Conservation (phyloP, 2,888 invertebrate species). For the Eupithecia inturbata region DNA sequence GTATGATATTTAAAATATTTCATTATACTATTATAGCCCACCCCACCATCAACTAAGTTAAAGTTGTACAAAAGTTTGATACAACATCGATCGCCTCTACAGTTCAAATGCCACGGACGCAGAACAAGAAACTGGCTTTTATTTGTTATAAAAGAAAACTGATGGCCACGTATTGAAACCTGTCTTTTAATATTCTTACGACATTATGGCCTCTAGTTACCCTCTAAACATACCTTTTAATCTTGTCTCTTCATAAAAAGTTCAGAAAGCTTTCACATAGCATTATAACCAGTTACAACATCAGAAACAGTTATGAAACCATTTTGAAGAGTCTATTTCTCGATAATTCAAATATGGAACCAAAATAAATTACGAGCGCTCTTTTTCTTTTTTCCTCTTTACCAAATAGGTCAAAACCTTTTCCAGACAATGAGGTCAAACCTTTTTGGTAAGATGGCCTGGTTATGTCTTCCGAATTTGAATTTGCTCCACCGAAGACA, state of each 20-base stretch:
- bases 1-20: too few relatives aligned
- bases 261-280: neutral
- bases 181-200: neutral
- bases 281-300: neutral
- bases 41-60: neutral
- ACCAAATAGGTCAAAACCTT: slow-evolving; percentile 4
- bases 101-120: slow-evolving; percentile 19
- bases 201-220: neutral
- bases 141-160: neutral
- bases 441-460: slow-evolving; percentile 6
- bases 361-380: neutral
- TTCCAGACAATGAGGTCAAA: slow-evolving; percentile 1
- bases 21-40: too few relatives aligned
- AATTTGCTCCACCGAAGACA: slow-evolving; percentile 1
- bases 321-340: neutral
- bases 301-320: neutral
- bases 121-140: slow-evolving; percentile 6
- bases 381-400: neutral
- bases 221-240: neutral
- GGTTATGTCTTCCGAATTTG: slow-evolving; percentile 13
- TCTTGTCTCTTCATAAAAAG: neutral
- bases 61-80: slow-evolving; percentile 22
- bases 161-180: neutral
- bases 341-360: neutral
- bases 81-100: slow-evolving; percentile 27